These are phyloP conservation scores for Chanos chanos DNA, from an alignment of 2,797 vertebrate species.

Conservation along the genomic window DNA sequence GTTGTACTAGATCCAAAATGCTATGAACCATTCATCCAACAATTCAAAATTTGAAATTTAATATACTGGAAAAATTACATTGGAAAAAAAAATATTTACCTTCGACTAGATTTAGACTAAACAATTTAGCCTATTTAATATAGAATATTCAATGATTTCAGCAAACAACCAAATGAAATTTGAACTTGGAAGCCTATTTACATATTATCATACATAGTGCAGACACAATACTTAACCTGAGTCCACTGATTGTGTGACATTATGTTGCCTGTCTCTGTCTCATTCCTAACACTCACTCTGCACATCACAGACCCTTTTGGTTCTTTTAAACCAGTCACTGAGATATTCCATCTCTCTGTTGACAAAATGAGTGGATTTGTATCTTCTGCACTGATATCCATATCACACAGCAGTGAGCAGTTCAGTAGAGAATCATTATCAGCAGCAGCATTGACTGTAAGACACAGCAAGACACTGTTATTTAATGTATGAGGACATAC, in stretches of 20 bases:
- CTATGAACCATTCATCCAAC: no score
- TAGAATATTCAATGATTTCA: background rate
- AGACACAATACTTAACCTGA: no score
- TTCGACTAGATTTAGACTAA: background rate
- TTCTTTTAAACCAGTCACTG: background rate
- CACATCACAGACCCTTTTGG: constrained; percentile 25
- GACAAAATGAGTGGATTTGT: background rate
- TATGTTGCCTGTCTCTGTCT: background rate
- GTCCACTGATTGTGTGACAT: background rate
- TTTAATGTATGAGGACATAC: no score
- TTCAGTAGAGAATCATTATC: constrained; percentile 8
- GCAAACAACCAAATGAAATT: constrained; percentile 7
- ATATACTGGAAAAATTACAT: no score
- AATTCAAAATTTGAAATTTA: no score
- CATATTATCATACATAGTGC: no score
- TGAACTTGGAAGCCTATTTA: background rate
- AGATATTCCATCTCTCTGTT: constrained; percentile 7
- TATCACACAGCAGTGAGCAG: constrained; percentile 43
- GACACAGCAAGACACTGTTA: background rate
- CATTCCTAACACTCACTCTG: constrained; percentile 2
- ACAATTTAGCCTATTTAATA: background rate
- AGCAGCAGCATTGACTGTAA: background rate
- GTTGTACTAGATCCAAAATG: no score
- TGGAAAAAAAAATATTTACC: no score
- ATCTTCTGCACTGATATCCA: background rate